Evolutionary conservation across 2,888 invertebrate genomes (phyloP).

Genomic region (Poecilus cupreus): DNA sequence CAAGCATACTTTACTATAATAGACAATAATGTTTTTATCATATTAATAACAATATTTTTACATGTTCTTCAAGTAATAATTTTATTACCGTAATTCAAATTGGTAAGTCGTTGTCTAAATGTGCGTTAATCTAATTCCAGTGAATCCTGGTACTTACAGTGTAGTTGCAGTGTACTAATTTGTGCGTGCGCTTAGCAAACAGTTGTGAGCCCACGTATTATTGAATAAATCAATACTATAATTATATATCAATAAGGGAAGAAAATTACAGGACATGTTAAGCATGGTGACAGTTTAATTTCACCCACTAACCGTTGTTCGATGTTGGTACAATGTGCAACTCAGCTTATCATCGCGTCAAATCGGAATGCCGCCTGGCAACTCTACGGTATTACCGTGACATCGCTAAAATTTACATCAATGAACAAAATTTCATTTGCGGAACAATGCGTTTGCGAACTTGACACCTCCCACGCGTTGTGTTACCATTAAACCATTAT

Average conservation of each 20-base stretch:
- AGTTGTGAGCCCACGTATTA: background rate
- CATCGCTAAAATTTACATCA: constrained; percentile 3
- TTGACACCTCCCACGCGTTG: background rate
- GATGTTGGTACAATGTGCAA: background rate
- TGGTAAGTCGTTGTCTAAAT: no score
- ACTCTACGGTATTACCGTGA: background rate
- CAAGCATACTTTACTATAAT: no score
- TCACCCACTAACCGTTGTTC: background rate
- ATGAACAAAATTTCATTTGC: background rate
- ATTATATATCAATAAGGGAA: background rate
- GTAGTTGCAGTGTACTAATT: no score
- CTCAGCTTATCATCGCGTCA: background rate
- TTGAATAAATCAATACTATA: background rate
- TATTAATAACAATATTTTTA: background rate
- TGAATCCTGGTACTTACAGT: no score
- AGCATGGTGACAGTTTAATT: constrained; percentile 1
- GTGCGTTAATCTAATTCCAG: no score
- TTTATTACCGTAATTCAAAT: no score
- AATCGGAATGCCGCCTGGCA: background rate
- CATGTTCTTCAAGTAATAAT: no score
- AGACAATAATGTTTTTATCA: no score
- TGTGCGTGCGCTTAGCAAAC: no score
- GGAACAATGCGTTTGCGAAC: background rate
- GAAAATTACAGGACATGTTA: background rate
- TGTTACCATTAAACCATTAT: background rate